phyloP scores from a whole-genome alignment of 1,140 invertebrate species.

The Hirudo medicinalis region DNA sequence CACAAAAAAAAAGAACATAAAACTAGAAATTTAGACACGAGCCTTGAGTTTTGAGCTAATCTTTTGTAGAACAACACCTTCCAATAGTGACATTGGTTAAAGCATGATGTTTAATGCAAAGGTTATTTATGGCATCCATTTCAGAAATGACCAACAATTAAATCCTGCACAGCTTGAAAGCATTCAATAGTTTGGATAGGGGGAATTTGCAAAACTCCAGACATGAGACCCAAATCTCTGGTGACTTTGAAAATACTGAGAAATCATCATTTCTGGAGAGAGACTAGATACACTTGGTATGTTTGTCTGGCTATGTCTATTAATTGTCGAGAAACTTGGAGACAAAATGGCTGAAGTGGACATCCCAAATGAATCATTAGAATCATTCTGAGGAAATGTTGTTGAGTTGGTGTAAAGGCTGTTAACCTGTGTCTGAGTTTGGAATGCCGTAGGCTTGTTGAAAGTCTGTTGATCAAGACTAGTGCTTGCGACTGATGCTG shows the following conservation, averaged over 20 bases:
- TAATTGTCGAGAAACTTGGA: background rate
- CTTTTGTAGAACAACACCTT: too few relatives aligned
- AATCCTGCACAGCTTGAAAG: too few relatives aligned
- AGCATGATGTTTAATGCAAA: too few relatives aligned
- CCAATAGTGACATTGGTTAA: too few relatives aligned
- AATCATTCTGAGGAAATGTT: background rate
- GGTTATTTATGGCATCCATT: too few relatives aligned
- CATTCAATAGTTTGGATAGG: slow-evolving; percentile 12
- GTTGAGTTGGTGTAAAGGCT: background rate
- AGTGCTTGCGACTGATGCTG: too few relatives aligned
- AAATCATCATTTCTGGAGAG: slow-evolving; percentile 14
- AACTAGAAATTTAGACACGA: too few relatives aligned
- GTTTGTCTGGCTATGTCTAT: background rate
- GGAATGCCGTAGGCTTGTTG: background rate
- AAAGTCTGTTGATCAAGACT: background rate
- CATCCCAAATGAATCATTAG: background rate
- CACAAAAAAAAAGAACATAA: too few relatives aligned
- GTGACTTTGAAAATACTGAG: slow-evolving; percentile 15
- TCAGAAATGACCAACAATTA: too few relatives aligned
- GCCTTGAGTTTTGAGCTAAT: too few relatives aligned
- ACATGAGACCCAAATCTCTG: slow-evolving; percentile 13
- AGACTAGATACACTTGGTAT: background rate
- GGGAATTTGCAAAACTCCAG: slow-evolving; percentile 13
- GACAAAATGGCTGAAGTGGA: slow-evolving; percentile 4
- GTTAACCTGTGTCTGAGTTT: background rate